Evolutionary conservation across 2,113 vertebrate genomes (phyloP), one percentile per base, ranked within the genome.

Genomic region (Micronycteris hirsuta): DNA sequence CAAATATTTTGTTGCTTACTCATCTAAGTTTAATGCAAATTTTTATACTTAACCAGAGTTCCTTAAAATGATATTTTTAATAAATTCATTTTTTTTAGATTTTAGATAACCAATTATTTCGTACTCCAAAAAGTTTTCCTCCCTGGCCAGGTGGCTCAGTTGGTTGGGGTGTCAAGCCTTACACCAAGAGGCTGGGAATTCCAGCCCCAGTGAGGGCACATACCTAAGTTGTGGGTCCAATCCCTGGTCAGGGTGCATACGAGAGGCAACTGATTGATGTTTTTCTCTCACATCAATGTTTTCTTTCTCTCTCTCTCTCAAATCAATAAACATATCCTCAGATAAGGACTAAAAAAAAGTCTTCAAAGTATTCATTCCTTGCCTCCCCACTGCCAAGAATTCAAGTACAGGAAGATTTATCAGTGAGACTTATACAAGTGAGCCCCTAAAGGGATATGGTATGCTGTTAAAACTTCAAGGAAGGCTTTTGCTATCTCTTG

Each of bases 1-100:
- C 89, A 96, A 80, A 41, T 17, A 49, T 96, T 76, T 95, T 94
- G 20, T n/a, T 83, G 47, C 43, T 94, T 92, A 87, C 47, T 65
- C 54, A 49, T 58, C 20, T 90, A 92, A 38, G 84, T 54, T 41
- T 36, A 92, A 71, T 45, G 36, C 15, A 49, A 26, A 33, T 12
- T 83, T 86, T 73, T 71, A 65, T 36, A 77, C 38, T 76, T 67
- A 71, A 70, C 24, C 5, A 22, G 43, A 82, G 58, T 76, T 88
- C 36, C 36, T 86, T 45, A 78, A 67, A 82, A 76, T 76, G 5
- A 76, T 61, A 65, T 68, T 91, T 89, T 68, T 43, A 85, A 47
- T 45, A 31, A 56, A 28, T 78, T 36, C 16, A 20, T 43, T 45
- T 52, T 43, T 88, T 88, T 93, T 47, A 56, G 15, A 89, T 94